Evolutionary conservation across 1,140 invertebrate species (phyloP).

Genomic region (Orussus abietinus): DNA sequence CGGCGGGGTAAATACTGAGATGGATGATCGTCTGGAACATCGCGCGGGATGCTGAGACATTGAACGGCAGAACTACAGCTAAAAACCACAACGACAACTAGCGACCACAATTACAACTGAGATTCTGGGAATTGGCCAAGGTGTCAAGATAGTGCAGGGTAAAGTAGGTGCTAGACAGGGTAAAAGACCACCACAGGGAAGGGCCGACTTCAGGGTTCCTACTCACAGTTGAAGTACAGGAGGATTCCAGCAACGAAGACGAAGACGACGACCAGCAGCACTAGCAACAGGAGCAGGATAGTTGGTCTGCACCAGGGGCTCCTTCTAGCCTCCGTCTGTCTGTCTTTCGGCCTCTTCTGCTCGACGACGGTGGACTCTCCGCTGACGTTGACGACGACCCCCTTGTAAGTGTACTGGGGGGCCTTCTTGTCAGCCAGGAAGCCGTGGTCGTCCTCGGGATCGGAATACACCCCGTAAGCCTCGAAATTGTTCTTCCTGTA

Average conservation of each 20-base stretch:
- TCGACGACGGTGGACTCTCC: slow-evolving; percentile 51
- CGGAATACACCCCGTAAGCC: slow-evolving; percentile 56
- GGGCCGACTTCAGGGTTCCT: too few relatives aligned
- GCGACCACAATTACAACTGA: too few relatives aligned
- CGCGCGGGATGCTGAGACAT: too few relatives aligned
- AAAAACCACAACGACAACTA: too few relatives aligned
- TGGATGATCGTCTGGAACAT: too few relatives aligned
- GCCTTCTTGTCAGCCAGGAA: slow-evolving; percentile 47
- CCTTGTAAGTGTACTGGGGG: slow-evolving; percentile 51
- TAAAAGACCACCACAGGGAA: too few relatives aligned
- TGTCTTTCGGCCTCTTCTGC: slow-evolving; percentile 39
- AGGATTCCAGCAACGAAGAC: slow-evolving; percentile 58
- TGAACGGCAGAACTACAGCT: too few relatives aligned
- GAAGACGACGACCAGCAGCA: slow-evolving; percentile 56
- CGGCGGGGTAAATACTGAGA: too few relatives aligned
- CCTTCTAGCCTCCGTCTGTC: slow-evolving; percentile 34
- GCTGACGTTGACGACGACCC: slow-evolving; percentile 54
- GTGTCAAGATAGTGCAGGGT: neutral
- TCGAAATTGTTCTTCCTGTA: slow-evolving; percentile 52
- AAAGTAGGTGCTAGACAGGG: too few relatives aligned
- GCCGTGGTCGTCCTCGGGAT: slow-evolving; percentile 55
- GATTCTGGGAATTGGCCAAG: neutral
- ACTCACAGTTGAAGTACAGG: slow-evolving; percentile 62
- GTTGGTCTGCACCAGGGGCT: slow-evolving; percentile 55
- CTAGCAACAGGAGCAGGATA: slow-evolving; percentile 53